Evolutionary conservation across 2,797 vertebrate genomes (phyloP), one percentile per base, ranked within the genome.

Genomic region (Knipowitschia caucasica): DNA sequence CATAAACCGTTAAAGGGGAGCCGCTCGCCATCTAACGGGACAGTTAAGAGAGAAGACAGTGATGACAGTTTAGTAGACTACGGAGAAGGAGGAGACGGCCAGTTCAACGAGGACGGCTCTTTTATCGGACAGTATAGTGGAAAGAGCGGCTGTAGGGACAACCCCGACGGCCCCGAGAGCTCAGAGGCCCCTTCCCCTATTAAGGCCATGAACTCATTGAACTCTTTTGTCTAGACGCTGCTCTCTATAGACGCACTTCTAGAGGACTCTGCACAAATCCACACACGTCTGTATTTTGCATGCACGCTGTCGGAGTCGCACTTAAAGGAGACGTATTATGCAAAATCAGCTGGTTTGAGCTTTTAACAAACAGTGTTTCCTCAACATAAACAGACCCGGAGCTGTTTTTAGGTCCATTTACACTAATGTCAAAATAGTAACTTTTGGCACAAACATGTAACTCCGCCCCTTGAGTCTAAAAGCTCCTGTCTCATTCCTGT

Each of bases 41-140:
- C 95, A 80, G 94, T 98, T 89, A 96, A 95, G 92, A 92, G 96
- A 70, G 96, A 94, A 75, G 93, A 94, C 75, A 99, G 96, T 73
- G 97, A 98, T 64, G 96, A 97, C 87, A 99, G 97, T 91, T 93
- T 99, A 90, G 96, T 98, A 89, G 95, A 99, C 91, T 98, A 98
- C 90, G 95, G 94, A 64, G 96, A 98, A 86, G 96, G 94, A 54
- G 97, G 95, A 75, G 97, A 99, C 36, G 94, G 94, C 65, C 95
- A 98, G 82, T 98, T 98, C 92, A 98, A 99, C 82, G 95, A 98
- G 85, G 96, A 99, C 62, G 96, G 96, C 74, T 99, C 97, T 30
- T 99, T 99, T 89, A 99, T 99, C 71, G 97, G 97, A 81, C 95
- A 99, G 77, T 99, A 99, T 80, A 99, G 95, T 59, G 95, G 95